Conservation (phyloP, 2,113 vertebrate species). For the Thinocorus orbignyianus region DNA sequence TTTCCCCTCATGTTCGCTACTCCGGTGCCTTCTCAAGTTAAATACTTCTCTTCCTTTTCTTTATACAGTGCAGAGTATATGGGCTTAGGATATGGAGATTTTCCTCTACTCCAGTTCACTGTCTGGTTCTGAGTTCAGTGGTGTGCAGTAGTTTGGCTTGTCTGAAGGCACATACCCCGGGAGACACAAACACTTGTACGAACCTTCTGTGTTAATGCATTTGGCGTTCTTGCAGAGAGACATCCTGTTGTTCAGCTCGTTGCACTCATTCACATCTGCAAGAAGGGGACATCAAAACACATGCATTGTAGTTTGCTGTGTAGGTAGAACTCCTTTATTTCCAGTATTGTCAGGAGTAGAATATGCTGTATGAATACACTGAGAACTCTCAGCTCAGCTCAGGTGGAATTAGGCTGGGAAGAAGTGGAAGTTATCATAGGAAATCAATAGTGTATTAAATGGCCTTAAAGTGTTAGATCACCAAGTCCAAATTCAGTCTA, state of each 20-base stretch:
- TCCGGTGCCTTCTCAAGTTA: conserved; percentile 82
- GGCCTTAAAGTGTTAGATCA: neutral
- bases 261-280: conserved; percentile 96
- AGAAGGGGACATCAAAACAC: conserved; percentile 18
- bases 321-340: neutral
- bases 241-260: conserved; percentile 92
- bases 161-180: conserved; percentile 87
- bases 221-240: conserved; percentile 95
- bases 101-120: conserved; percentile 81
- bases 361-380: neutral
- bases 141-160: conserved; percentile 92
- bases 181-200: conserved; percentile 92
- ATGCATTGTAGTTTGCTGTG: neutral
- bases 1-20: conserved; percentile 47
- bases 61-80: conserved; percentile 94
- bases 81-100: conserved; percentile 77
- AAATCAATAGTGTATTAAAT: neutral
- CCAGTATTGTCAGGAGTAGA: neutral
- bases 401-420: neutral
- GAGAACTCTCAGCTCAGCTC: neutral
- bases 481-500: neutral
- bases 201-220: conserved; percentile 95
- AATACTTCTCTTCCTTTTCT: conserved; percentile 79
- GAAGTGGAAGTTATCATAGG: neutral
- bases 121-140: conserved; percentile 73